Conservation (phyloP, 2,888 invertebrate genomes). For the Orthonychiurus folsomi region DNA sequence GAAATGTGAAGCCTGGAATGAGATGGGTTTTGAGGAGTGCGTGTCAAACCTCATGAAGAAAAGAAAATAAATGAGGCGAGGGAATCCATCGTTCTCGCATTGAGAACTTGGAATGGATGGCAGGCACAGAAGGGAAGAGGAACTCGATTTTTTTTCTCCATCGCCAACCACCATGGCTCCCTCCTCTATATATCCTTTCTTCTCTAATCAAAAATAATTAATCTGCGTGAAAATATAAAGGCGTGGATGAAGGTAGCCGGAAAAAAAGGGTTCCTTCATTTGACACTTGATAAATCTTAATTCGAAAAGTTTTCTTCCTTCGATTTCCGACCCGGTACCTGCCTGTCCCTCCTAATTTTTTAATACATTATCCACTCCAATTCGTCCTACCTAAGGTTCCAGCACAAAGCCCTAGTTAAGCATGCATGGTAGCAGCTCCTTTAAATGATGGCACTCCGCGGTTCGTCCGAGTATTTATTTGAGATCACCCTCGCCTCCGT, state of each 20-base stretch:
- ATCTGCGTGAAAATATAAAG: constrained; percentile 28
- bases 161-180: too few relatives aligned
- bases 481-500: not conserved
- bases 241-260: constrained; percentile 8
- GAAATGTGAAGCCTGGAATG: not conserved
- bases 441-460: too few relatives aligned
- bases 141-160: not conserved
- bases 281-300: constrained; percentile 36
- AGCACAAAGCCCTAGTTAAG: too few relatives aligned
- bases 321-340: not conserved
- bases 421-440: too few relatives aligned
- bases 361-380: too few relatives aligned
- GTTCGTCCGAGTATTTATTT: not conserved
- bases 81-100: not conserved
- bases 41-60: not conserved
- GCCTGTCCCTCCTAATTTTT: not conserved
- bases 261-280: constrained; percentile 12
- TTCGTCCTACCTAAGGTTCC: too few relatives aligned
- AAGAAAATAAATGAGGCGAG: constrained; percentile 9
- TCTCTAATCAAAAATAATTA: constrained; percentile 38
- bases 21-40: constrained; percentile 6
- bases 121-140: not conserved
- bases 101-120: not conserved
- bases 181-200: constrained; percentile 27
- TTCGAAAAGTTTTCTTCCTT: constrained; percentile 18